Evolutionary conservation across 2,113 vertebrate genomes (phyloP), one percentile per base, ranked within the genome.

Genomic region (Agelaius phoeniceus): DNA sequence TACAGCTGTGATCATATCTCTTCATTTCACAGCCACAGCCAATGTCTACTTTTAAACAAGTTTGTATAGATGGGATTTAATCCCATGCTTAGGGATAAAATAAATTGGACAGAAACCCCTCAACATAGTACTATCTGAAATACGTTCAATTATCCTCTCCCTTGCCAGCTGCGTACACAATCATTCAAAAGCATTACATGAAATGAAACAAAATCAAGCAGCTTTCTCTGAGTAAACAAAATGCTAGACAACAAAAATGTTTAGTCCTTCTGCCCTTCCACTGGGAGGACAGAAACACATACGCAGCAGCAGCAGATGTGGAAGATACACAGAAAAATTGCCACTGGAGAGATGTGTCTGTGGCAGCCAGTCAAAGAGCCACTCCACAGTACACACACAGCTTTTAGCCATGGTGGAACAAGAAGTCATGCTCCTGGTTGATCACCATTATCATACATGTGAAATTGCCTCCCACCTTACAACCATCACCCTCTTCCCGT

Each of bases 21-120:
- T 79, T 87, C 15, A 93, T 94, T 96, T 96, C 78, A 94, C 67
- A 94, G 67, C 69, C 84, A 78, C 41, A 84, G 44, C 15, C 39
- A 80, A 49, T 69, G 54, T 28, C 16, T 69, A 82, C 41, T 72
- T 49, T 85, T 82, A 89, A 87, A 92, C n/a, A 94, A 75, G 13
- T 62, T 76, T 73, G 58, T 65, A 90, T 67, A 89, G 51, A 76
- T 48, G 46, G 44, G 57, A 81, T 87, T 94, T 84, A 92, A 93
- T 75, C 65, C 79, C 35, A 75, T 33, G 43, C 61, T 81, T 75
- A 65, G 11, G 33, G 15, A 89, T 75, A 81, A 90, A 91, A 91
- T 49, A 81, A 84, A 81, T 78, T 12, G 79, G 44, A 52, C 11
- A 33, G 61, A 89, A 51, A 14, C 11, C 24, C 9, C 15, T 63